phyloP scores from a whole-genome alignment of 2,888 invertebrate species.

The Melinaea menophilus region DNA sequence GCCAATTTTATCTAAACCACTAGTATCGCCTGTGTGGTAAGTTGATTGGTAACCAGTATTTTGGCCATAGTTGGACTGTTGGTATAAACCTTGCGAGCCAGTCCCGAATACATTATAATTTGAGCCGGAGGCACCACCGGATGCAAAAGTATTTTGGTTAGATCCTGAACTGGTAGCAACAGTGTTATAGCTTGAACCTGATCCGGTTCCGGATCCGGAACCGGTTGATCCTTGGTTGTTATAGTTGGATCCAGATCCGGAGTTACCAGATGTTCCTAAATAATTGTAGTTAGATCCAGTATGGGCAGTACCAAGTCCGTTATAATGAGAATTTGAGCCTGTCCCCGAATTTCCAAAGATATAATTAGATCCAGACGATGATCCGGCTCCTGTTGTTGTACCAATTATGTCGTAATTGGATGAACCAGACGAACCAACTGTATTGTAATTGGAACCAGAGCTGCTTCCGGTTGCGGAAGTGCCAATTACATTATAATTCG shows the following conservation, averaged over 20 bases:
- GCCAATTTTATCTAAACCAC: slow-evolving; percentile 30
- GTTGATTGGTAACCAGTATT: slow-evolving; percentile 36
- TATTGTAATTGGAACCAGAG: slow-evolving; percentile 17
- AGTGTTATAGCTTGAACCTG: slow-evolving; percentile 3
- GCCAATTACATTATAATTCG: slow-evolving; percentile 16
- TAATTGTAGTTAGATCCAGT: neutral
- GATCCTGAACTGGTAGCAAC: slow-evolving; percentile 10
- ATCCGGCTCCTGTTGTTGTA: slow-evolving; percentile 4
- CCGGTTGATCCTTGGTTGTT: slow-evolving; percentile 5
- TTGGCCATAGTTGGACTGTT: slow-evolving; percentile 25
- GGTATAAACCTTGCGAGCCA: slow-evolving; percentile 25
- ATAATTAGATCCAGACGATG: slow-evolving; percentile 1
- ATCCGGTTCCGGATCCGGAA: slow-evolving; percentile 3
- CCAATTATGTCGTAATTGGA: slow-evolving; percentile 9
- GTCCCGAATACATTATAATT: slow-evolving; percentile 34
- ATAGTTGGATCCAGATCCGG: slow-evolving; percentile 11
- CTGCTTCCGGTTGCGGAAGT: slow-evolving; percentile 8
- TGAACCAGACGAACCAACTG: slow-evolving; percentile 7
- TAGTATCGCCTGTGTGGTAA: slow-evolving; percentile 29
- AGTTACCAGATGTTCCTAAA: neutral
- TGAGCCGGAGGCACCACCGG: slow-evolving; percentile 19
- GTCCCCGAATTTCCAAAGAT: slow-evolving; percentile 1
- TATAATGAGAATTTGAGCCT: slow-evolving; percentile 5
- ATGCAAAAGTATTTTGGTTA: slow-evolving; percentile 25
- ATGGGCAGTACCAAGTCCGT: neutral